Percentiles rank a stretch among this genome's conserved stretches.
Conservation (phyloP, 2,797 vertebrate genomes). For the Eupleurogrammus muticus region DNA sequence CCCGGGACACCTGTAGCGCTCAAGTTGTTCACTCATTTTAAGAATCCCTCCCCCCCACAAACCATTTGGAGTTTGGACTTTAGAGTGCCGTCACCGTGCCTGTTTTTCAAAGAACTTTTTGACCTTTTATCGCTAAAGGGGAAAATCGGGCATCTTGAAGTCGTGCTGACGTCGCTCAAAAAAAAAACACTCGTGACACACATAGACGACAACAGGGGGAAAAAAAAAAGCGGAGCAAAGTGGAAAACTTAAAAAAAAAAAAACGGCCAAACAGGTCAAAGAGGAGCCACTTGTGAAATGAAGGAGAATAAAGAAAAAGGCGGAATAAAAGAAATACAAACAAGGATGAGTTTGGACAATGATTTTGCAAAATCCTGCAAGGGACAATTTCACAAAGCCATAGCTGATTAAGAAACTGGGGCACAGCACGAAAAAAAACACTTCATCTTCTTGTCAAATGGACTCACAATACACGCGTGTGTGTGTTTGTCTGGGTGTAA, state of each 20-base stretch:
- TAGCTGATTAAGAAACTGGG: conserved; percentile 10
- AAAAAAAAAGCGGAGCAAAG: not conserved
- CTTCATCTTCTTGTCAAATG: conserved; percentile 13
- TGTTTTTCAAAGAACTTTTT: conserved; percentile 37
- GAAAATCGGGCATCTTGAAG: not conserved
- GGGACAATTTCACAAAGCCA: not conserved
- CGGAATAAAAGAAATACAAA: not conserved
- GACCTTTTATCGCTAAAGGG: conserved; percentile 35
- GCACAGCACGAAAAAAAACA: conserved; percentile 10
- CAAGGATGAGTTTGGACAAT: conserved; percentile 1
- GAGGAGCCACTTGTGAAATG: not conserved
- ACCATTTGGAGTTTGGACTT: conserved; percentile 36
- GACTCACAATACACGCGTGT: conserved; percentile 4
- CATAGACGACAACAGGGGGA: not conserved
- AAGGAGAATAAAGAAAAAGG: not conserved
- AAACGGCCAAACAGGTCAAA: not conserved
- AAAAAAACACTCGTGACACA: not conserved
- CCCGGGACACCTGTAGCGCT: conserved; percentile 14
- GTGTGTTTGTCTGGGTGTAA: conserved; percentile 24
- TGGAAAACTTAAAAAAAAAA: conserved; percentile 11
- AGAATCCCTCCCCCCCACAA: conserved; percentile 5
- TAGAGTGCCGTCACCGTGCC: not conserved
- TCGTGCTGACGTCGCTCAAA: conserved; percentile 13
- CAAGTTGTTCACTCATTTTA: conserved; percentile 2
- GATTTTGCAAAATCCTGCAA: not conserved